Evolutionary conservation across 2,888 invertebrate genomes (phyloP).

Genomic region (Noctua janthina): DNA sequence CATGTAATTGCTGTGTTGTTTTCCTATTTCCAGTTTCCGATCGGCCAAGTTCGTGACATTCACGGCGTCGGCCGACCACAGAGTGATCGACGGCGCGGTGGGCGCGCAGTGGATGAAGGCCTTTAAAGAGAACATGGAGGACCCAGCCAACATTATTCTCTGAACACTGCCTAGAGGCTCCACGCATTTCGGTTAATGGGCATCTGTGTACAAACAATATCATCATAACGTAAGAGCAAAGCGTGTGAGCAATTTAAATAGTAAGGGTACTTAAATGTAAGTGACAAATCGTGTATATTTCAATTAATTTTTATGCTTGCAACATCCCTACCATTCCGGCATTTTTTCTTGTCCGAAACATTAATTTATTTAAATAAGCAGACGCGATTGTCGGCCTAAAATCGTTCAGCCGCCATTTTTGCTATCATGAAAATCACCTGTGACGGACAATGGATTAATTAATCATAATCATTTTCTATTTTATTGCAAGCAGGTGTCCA

Average conservation of each 20-base stretch:
- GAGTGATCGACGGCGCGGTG: constrained; percentile 99
- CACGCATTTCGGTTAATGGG: constrained; percentile 71
- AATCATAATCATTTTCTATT: constrained; percentile 1
- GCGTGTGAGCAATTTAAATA: constrained; percentile 34
- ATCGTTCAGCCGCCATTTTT: constrained; percentile 7
- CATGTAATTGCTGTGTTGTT: not conserved
- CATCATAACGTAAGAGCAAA: constrained; percentile 26
- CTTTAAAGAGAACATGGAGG: constrained; percentile 96
- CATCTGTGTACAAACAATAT: constrained; percentile 54
- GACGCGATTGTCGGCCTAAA: not conserved
- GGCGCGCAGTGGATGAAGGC: constrained; percentile 98
- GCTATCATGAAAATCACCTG: not conserved
- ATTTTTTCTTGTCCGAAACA: not conserved
- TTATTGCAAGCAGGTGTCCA: constrained; percentile 64
- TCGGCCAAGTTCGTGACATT: constrained; percentile 95
- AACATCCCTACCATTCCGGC: constrained; percentile 12
- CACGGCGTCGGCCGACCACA: constrained; percentile 98
- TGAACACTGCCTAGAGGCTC: constrained; percentile 84
- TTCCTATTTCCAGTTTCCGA: constrained; percentile 90
- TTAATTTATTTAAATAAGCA: not conserved
- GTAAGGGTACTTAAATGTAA: constrained; percentile 58
- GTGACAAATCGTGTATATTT: constrained; percentile 55
- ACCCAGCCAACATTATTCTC: constrained; percentile 98
- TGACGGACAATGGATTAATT: constrained; percentile 2
- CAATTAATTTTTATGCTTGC: constrained; percentile 31